Conservation (phyloP, 1,140 invertebrate genomes). For the Bombus pascuorum region DNA sequence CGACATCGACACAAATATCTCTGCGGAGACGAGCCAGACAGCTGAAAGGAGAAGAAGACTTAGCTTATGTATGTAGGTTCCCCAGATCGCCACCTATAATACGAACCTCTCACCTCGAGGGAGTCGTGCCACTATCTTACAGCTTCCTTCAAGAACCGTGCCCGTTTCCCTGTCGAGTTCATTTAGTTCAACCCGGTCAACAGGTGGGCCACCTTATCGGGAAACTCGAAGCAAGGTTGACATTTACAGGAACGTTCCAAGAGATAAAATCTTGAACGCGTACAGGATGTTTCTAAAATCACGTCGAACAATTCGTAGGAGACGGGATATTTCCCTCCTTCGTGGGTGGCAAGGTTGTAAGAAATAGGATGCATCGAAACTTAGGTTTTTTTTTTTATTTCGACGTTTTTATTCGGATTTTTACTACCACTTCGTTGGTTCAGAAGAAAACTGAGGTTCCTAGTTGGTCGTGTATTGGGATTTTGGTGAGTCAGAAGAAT, state of each 20-base stretch:
- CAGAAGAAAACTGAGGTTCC: neutral
- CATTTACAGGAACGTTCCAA: neutral
- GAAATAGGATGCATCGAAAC: neutral
- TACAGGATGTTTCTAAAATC: neutral
- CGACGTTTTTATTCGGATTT: neutral
- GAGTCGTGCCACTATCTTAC: constrained; percentile 44
- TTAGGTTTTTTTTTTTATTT: neutral
- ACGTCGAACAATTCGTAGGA: too few relatives aligned
- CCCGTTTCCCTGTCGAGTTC: constrained; percentile 48
- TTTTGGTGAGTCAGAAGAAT: too few relatives aligned
- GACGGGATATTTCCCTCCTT: neutral
- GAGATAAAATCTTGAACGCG: neutral
- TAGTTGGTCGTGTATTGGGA: too few relatives aligned
- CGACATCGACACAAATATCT: constrained; percentile 58
- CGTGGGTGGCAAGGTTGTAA: neutral
- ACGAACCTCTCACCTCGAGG: constrained; percentile 68
- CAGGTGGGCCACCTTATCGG: constrained; percentile 63
- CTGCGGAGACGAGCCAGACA: constrained; percentile 31
- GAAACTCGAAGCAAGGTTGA: neutral
- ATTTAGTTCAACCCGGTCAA: constrained; percentile 48
- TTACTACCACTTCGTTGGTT: neutral
- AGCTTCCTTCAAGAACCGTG: constrained; percentile 59
- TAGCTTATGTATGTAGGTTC: constrained; percentile 76
- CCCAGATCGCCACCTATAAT: constrained; percentile 76
- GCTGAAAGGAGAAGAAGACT: neutral